Percentiles rank a stretch among this genome's conserved stretches.
Conservation (phyloP, 2,797 vertebrate genomes). For the Lophius americanus region DNA sequence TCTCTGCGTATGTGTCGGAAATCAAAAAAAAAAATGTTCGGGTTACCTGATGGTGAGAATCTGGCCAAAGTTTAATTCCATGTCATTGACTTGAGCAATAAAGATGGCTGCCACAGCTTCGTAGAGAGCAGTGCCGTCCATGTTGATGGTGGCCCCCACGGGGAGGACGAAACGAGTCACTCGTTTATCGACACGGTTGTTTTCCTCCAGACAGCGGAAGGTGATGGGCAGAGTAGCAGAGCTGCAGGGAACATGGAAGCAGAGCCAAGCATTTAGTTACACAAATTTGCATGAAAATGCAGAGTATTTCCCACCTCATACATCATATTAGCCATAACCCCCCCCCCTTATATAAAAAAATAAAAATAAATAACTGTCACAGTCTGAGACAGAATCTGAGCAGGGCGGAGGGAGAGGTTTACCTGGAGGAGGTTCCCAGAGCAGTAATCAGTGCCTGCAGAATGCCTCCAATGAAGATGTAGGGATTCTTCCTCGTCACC, state of each 20-base stretch:
- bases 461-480: conserved; percentile 89
- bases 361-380: no score
- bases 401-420: conserved; percentile 13
- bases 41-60: conserved; percentile 96
- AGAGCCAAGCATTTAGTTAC: background rate
- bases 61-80: conserved; percentile 95
- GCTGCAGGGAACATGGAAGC: conserved; percentile 66
- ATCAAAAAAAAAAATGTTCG: background rate
- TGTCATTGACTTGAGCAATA: conserved; percentile 97
- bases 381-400: background rate
- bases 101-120: conserved; percentile 97
- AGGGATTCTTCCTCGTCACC: conserved; percentile 92
- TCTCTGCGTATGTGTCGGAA: background rate
- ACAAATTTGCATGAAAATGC: no score
- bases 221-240: conserved; percentile 97
- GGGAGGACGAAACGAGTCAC: conserved; percentile 95
- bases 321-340: no score
- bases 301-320: no score
- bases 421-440: conserved; percentile 97
- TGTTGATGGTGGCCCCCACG: conserved; percentile 97
- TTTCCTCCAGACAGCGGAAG: conserved; percentile 96
- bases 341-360: no score
- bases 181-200: conserved; percentile 91
- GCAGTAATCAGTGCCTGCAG: conserved; percentile 96
- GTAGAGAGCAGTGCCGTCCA: conserved; percentile 96